Conservation (phyloP, 2,888 invertebrate genomes). For the Emmelina monodactyla region DNA sequence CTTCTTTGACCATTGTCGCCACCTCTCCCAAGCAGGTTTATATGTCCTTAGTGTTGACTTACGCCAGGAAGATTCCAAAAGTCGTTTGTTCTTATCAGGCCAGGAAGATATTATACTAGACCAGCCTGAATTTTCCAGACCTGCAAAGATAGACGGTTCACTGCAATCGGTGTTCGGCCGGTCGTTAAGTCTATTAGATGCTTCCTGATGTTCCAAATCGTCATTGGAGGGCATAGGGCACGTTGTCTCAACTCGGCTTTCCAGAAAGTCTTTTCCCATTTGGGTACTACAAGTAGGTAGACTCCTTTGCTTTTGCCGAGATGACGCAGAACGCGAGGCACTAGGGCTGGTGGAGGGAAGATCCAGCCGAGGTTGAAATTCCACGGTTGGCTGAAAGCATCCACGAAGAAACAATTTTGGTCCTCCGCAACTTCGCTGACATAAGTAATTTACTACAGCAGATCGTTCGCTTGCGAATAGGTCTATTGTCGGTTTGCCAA, state of each 20-base stretch:
- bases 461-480: slow-evolving; percentile 14
- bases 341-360: slow-evolving; percentile 17
- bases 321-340: slow-evolving; percentile 15
- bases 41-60: slow-evolving; percentile 13
- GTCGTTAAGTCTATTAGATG: slow-evolving; percentile 14
- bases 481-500: slow-evolving; percentile 12
- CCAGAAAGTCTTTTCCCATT: slow-evolving; percentile 6
- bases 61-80: slow-evolving; percentile 13
- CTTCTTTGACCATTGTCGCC: slow-evolving; percentile 10
- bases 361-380: slow-evolving; percentile 16
- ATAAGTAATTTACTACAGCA: slow-evolving; percentile 13
- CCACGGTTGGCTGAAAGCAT: slow-evolving; percentile 17
- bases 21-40: slow-evolving; percentile 11
- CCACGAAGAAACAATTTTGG: slow-evolving; percentile 4
- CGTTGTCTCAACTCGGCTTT: slow-evolving; percentile 1
- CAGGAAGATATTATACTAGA: slow-evolving; percentile 2
- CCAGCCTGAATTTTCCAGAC: slow-evolving; percentile 18
- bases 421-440: slow-evolving; percentile 12
- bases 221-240: slow-evolving; percentile 6
- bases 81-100: neutral
- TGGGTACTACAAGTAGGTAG: slow-evolving; percentile 13
- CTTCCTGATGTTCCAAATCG: slow-evolving; percentile 6
- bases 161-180: slow-evolving; percentile 8
- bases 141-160: slow-evolving; percentile 10
- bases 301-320: slow-evolving; percentile 11